A percentile compares a stretch with the other conserved stretches of the same genome.
Conservation (phyloP, 1,140 invertebrate genomes). For the Listronotus bonariensis region DNA sequence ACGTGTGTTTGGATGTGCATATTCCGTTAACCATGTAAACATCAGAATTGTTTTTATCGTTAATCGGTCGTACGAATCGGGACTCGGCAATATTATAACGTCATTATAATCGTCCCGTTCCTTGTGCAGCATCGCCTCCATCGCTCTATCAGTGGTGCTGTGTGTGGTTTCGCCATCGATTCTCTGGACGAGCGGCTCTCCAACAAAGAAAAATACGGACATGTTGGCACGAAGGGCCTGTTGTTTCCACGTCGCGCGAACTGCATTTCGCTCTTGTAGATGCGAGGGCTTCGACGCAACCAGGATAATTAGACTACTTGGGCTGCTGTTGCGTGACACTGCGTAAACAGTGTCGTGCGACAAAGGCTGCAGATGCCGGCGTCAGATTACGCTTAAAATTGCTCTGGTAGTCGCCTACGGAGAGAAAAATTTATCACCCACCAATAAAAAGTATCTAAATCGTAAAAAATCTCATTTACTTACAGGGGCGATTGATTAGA, state of each 20-base stretch:
- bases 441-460: too few relatives aligned
- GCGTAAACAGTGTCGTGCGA: background rate
- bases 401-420: too few relatives aligned
- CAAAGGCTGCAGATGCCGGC: too few relatives aligned
- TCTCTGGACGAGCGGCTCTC: slow-evolving; percentile 1
- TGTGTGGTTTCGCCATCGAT: background rate
- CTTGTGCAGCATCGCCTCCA: slow-evolving; percentile 1
- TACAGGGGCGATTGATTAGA: too few relatives aligned
- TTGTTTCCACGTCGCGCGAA: slow-evolving; percentile 3
- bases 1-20: slow-evolving; percentile 3
- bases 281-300: slow-evolving; percentile 1
- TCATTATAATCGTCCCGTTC: background rate
- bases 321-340: background rate
- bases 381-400: too few relatives aligned
- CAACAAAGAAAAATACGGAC: slow-evolving; percentile 2
- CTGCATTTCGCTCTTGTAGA: slow-evolving; percentile 1
- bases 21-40: slow-evolving; percentile 4
- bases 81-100: slow-evolving; percentile 1
- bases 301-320: slow-evolving; percentile 4
- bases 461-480: too few relatives aligned
- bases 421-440: too few relatives aligned
- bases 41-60: slow-evolving; percentile 1
- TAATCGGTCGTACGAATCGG: slow-evolving; percentile 3
- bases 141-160: background rate
- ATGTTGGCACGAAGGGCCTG: slow-evolving; percentile 3